Conservation (phyloP, 2,113 vertebrate species). For the Dicrurus megarhynchus region DNA sequence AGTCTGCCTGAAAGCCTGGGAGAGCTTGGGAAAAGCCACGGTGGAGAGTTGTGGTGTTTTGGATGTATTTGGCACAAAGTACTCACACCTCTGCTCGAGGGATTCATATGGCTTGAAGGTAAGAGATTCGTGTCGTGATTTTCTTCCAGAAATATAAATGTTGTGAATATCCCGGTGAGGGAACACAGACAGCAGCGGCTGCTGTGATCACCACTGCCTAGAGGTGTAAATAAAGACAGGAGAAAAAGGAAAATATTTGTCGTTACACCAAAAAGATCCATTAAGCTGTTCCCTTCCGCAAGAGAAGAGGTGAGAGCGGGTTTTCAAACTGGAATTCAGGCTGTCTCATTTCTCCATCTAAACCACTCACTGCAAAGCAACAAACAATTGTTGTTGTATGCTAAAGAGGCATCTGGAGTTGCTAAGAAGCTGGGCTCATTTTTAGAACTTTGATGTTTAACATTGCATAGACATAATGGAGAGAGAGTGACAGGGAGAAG, state of each 20-base stretch:
- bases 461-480: background rate
- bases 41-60: background rate
- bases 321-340: background rate
- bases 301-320: background rate
- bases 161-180: background rate
- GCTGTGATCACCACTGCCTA: background rate
- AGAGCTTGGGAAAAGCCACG: background rate
- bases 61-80: constrained; percentile 11
- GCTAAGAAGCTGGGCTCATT: background rate
- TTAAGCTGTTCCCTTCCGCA: background rate
- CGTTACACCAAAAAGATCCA: background rate
- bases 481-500: background rate
- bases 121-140: background rate
- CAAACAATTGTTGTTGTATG: background rate
- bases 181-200: background rate
- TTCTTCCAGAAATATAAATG: background rate
- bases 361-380: background rate
- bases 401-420: background rate
- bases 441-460: background rate
- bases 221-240: background rate
- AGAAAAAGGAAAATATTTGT: background rate
- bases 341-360: background rate
- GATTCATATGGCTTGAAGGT: constrained; percentile 81
- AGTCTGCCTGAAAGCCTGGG: background rate
- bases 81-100: background rate